Base-by-base conservation (phyloP, 2,888 invertebrate species). In the Mythimna albipuncta region DNA sequence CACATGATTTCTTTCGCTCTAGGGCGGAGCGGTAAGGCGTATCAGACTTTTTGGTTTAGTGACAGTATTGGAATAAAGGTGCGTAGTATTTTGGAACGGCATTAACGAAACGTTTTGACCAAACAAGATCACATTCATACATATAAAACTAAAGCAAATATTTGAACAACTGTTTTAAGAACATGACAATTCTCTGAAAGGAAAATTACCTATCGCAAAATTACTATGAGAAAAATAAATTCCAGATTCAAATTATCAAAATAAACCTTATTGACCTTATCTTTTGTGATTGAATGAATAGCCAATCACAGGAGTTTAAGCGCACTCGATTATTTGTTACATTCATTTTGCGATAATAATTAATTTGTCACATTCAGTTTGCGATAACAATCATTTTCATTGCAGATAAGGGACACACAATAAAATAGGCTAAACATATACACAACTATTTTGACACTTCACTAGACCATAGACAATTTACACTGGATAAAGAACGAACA, bases 391-490 rank as follows among this genome's bases (percentile, higher is more conserved):
- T 35, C 26, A 57, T 32, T 61, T 41, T 41, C 21, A 7, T 41
- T 41, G 11, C 61, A 16, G 55, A 26, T 21, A 6, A 21, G 6
- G 0, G 13, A 13, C 26, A 26, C 55, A 7, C 21, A 54, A 26
- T 26, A 26, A 21, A 55, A 52, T 2, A 55, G 54, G 41, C 59
- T 47, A 26, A n/a, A 58, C 26, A 63, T 35, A 2, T 0, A 38
- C 13, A 73, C 21, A 13, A 64, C 47, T 47, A 47, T 63, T 64
- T 57, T 1, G 21, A 64, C 41, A 65, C 35, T 59, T 62, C 72
- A 72, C 35, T 41, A 21, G 32, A 57, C 50, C 19, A 64, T 41
- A 76, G n/a, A 80, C 50, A 75, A 44, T 26, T 2, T 11, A 52
- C 7, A 72, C n/a, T 0, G 32, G 3, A 59, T 47, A 62, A 61